These are phyloP conservation scores for Chelon labrosus DNA, from an alignment of 2,797 vertebrate genomes.

Conservation along the genomic window DNA sequence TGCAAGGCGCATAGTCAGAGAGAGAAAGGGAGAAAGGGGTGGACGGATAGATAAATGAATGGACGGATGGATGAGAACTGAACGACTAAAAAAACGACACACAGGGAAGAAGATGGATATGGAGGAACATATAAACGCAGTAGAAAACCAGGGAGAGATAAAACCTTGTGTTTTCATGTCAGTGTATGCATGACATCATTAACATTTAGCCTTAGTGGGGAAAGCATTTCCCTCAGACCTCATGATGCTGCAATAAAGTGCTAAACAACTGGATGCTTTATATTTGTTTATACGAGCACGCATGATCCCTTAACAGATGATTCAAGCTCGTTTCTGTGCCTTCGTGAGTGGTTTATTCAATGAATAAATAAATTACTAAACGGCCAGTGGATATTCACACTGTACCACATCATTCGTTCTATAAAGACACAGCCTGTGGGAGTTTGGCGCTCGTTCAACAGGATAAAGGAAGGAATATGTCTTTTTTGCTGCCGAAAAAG, in stretches of 20 bases:
- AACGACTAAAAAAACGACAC: constrained; percentile 13
- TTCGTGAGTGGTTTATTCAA: constrained; percentile 19
- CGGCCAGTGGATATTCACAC: constrained; percentile 45
- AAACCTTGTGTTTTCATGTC: constrained; percentile 5
- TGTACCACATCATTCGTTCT: constrained; percentile 39
- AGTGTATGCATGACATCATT: constrained; percentile 21
- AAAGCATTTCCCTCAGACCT: constrained; percentile 19
- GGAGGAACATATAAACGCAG: constrained; percentile 1
- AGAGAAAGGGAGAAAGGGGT: constrained; percentile 4
- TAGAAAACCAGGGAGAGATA: not conserved
- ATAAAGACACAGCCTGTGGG: constrained; percentile 23
- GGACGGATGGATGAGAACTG: constrained; percentile 24
- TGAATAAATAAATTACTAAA: constrained; percentile 26
- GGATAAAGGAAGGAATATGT: constrained; percentile 1
- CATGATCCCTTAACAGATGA: constrained; percentile 3
- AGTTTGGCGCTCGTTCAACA: constrained; percentile 22
- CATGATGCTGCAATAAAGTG: constrained; percentile 10
- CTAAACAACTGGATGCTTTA: constrained; percentile 11
- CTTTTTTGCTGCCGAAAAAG: constrained; percentile 28
- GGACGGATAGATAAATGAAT: constrained; percentile 34
- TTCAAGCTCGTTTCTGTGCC: constrained; percentile 22
- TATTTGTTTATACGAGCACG: constrained; percentile 14
- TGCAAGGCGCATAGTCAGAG: constrained; percentile 62
- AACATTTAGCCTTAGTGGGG: constrained; percentile 18
- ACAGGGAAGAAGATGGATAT: not conserved